Conservation (phyloP, 2,888 invertebrate genomes). For the Limnephilus marmoratus region DNA sequence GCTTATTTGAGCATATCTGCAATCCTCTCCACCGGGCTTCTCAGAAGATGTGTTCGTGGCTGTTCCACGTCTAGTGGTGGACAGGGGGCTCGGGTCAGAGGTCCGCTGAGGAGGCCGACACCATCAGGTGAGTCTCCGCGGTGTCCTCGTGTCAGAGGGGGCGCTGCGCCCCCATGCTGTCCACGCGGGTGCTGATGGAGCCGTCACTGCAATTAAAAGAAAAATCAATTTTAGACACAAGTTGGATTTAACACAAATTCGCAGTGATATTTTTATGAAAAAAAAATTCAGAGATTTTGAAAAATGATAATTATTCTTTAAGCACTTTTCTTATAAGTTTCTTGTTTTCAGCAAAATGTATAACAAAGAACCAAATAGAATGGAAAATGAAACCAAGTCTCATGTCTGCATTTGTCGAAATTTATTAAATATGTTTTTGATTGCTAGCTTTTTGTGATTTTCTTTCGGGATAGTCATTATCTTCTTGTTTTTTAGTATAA, state of each 20-base stretch:
- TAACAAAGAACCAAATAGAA: no score
- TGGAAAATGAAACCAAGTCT: no score
- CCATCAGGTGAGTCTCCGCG: conserved; percentile 66
- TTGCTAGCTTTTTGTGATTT: no score
- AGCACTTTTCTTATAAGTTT: no score
- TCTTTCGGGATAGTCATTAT: no score
- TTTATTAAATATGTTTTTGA: no score
- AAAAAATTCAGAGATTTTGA: neutral
- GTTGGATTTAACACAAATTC: neutral
- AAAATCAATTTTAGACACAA: neutral
- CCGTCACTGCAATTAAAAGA: conserved; percentile 63
- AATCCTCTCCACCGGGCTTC: conserved; percentile 50
- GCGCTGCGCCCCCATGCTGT: conserved; percentile 64
- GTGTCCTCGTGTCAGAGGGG: conserved; percentile 66
- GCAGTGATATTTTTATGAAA: neutral
- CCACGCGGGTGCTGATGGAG: conserved; percentile 65
- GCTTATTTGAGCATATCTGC: conserved; percentile 45
- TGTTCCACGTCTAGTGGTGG: conserved; percentile 66
- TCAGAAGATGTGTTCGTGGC: conserved; percentile 66
- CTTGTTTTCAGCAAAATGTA: no score
- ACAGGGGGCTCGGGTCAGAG: conserved; percentile 64
- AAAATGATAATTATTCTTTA: no score
- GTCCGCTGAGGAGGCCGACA: conserved; percentile 65
- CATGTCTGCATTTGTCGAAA: no score
- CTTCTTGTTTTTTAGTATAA: no score